Base-by-base conservation (phyloP, 1,140 invertebrate genomes). In the Leptinotarsa undecemlineata region DNA sequence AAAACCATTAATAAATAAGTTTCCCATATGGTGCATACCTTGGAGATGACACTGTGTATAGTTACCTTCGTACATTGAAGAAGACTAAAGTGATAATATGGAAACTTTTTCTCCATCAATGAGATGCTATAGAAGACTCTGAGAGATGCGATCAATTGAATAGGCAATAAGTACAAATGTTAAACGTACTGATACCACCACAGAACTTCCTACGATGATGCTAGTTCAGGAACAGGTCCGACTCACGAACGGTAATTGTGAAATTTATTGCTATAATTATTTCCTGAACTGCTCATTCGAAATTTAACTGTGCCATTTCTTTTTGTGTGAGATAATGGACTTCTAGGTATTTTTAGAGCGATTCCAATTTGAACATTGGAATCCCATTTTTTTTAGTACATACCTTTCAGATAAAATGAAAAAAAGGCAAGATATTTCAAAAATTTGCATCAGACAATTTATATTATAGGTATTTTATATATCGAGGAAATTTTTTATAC, bases 31-130 rank as follows among this genome's bases (percentile, higher is more conserved):
- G 21, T 23, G 3, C 21, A 23, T 23, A 23, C 21, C 3, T 23
- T 23, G 3, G 21, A 3, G 21, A 23, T 23, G 21, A 23, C 21
- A 23, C 21, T 23, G 21, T 23, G 8, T 33, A 33, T 42, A 42
- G 8, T 42, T 42, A 42, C 11, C 33, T 8, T 42, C 33, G 33
- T 42, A 42, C 8, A 11, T 42, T 42, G 3, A 57, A 67, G 0
- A 42, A 67, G 64, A 48, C 61, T 33, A 3, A 19, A 15, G 72
- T 51, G 68, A 73, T 73, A 73, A 73, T 73, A 73, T 67, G 47
- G 20, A 57, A 47, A 62, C 47, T 51, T 73, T 68, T 67, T 51
- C 62, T 57, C 64, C 33, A 57, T 63, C 64, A 67, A 70, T 70
- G 23, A n/a, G 51, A 73, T 48, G 61, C 42, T 67, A 42, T 42